Conservation (phyloP, 2,113 vertebrate species). For the Todiramphus saurophagus region DNA sequence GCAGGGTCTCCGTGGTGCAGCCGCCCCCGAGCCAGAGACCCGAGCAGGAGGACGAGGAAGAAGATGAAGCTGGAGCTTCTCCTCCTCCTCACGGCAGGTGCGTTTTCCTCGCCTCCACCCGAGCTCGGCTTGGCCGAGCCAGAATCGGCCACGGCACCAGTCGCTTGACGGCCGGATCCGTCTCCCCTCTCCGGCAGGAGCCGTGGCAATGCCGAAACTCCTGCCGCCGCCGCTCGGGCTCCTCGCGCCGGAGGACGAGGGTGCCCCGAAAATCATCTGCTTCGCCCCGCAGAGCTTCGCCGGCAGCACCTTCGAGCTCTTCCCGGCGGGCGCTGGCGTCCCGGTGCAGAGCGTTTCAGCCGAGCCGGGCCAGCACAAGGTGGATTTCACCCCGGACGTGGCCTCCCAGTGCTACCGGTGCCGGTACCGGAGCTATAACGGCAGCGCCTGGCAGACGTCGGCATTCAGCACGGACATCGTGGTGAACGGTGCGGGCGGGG, state of each 20-base stretch:
- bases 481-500: not conserved
- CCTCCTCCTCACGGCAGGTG: not conserved
- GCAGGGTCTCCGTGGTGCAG: accelerated
- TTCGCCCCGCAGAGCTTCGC: not conserved
- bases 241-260: not conserved
- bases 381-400: not conserved
- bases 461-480: not conserved
- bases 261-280: not conserved
- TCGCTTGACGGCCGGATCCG: not conserved
- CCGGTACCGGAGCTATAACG: not conserved
- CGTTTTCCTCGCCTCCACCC: accelerated
- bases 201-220: accelerated
- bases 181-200: not conserved
- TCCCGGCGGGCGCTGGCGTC: accelerated
- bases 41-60: not conserved
- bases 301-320: not conserved
- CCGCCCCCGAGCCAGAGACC: not conserved
- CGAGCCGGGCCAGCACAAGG: not conserved
- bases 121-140: no score
- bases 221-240: not conserved
- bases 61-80: not conserved
- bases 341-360: accelerated
- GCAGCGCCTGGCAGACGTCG: not conserved
- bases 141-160: no score
- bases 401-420: not conserved